These are phyloP conservation scores for Zaprionus lineosus DNA, from an alignment of 2,888 invertebrate genomes.

Conservation along the genomic window DNA sequence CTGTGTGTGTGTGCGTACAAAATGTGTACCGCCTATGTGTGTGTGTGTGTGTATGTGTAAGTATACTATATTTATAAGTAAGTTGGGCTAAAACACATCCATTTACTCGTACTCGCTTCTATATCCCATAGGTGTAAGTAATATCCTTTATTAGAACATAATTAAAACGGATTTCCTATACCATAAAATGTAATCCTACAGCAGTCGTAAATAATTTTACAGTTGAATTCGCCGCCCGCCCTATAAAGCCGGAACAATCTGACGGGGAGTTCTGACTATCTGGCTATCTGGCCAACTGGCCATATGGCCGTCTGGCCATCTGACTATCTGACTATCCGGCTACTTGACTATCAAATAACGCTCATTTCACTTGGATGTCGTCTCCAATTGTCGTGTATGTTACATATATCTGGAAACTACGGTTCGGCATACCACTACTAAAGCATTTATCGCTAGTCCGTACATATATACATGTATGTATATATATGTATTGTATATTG, in stretches of 20 bases:
- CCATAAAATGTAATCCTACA: slow-evolving; percentile 61
- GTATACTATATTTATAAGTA: slow-evolving; percentile 19
- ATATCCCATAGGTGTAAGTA: slow-evolving; percentile 5
- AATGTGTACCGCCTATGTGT: slow-evolving; percentile 44
- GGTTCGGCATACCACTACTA: slow-evolving; percentile 43
- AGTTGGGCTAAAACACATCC: slow-evolving; percentile 15
- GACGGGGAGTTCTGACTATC: slow-evolving; percentile 29
- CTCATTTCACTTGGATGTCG: slow-evolving; percentile 49
- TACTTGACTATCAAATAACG: slow-evolving; percentile 74
- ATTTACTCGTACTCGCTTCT: too few relatives aligned
- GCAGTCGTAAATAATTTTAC: slow-evolving; percentile 75
- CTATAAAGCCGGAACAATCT: too few relatives aligned
- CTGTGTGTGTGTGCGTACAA: slow-evolving; percentile 36
- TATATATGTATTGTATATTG: slow-evolving; percentile 15
- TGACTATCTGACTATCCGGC: slow-evolving; percentile 21
- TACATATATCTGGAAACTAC: slow-evolving; percentile 29
- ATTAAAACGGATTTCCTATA: slow-evolving; percentile 59
- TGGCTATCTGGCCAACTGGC: too few relatives aligned
- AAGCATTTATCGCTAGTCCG: slow-evolving; percentile 62
- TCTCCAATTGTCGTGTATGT: slow-evolving; percentile 28
- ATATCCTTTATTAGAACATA: slow-evolving; percentile 59
- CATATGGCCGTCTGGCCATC: too few relatives aligned
- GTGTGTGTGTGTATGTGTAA: slow-evolving; percentile 17
- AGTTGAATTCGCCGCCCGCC: slow-evolving; percentile 49
- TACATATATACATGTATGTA: slow-evolving; percentile 13